A percentile compares a stretch with the other conserved stretches of the same genome.
Evolutionary conservation across 2,113 vertebrate species (phyloP).

Genomic region (Cavia porcellus): DNA sequence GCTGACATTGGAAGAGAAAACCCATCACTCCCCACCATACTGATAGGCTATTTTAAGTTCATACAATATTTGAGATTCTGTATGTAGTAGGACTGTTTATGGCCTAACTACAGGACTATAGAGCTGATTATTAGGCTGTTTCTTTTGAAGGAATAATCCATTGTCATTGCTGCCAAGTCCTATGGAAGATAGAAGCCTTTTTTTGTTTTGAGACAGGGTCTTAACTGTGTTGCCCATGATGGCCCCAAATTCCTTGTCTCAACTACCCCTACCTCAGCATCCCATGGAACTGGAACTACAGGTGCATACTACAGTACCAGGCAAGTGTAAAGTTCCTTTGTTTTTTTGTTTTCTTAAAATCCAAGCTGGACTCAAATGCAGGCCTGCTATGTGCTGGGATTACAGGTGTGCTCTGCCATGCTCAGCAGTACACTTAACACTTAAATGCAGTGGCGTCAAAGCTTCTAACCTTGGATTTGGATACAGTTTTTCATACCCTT

Average conservation of each 20-base stretch:
- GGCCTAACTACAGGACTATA: conserved; percentile 18
- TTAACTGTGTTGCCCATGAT: neutral
- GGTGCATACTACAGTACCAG: neutral
- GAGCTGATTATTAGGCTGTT: neutral
- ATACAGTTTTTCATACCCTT: neutral
- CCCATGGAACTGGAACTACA: neutral
- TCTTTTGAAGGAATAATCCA: neutral
- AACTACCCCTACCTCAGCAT: neutral
- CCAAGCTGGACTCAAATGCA: neutral
- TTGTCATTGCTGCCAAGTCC: conserved; percentile 28
- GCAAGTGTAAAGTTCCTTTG: neutral
- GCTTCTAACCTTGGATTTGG: neutral
- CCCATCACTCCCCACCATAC: neutral
- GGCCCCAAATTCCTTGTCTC: neutral
- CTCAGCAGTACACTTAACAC: neutral
- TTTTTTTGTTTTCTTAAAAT: neutral
- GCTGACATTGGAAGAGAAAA: conserved; percentile 27
- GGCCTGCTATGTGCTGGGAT: neutral
- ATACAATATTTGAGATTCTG: conserved; percentile 38
- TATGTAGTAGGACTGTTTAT: neutral
- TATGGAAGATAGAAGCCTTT: neutral
- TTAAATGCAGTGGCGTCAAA: neutral
- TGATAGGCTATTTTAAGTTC: conserved; percentile 22
- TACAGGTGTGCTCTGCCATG: neutral
- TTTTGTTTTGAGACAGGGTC: neutral